Evolutionary conservation across 2,888 invertebrate species (phyloP).

Genomic region (Acleris literana): DNA sequence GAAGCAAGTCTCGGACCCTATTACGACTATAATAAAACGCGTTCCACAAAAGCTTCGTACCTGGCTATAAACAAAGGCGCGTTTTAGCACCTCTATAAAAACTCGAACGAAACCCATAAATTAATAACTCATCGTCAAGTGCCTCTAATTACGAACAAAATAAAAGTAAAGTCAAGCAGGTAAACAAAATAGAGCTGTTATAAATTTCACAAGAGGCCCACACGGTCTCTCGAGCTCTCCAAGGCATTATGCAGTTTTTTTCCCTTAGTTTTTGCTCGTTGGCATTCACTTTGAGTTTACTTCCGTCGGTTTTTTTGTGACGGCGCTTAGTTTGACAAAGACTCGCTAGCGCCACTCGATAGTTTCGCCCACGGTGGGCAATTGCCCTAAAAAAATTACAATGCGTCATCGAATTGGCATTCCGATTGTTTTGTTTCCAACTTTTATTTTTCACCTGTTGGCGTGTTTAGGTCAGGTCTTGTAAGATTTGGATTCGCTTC

Average conservation of each 20-base stretch:
- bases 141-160: constrained; percentile 79
- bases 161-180: constrained; percentile 75
- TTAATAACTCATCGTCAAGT: constrained; percentile 82
- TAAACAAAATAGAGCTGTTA: constrained; percentile 83
- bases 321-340: constrained; percentile 78
- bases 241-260: constrained; percentile 80
- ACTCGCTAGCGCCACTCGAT: constrained; percentile 60
- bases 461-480: not conserved
- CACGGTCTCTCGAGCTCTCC: constrained; percentile 65
- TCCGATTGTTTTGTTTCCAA: constrained; percentile 22
- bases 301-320: constrained; percentile 78
- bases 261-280: constrained; percentile 69
- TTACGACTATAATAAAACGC: constrained; percentile 25
- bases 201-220: constrained; percentile 80
- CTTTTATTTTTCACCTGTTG: constrained; percentile 4
- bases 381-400: constrained; percentile 41
- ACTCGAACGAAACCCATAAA: constrained; percentile 76
- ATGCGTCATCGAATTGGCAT: constrained; percentile 52
- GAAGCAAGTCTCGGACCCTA: not conserved
- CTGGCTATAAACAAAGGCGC: constrained; percentile 43
- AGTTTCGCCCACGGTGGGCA: constrained; percentile 21
- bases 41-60: constrained; percentile 19
- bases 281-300: constrained; percentile 79
- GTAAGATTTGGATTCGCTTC: not conserved
- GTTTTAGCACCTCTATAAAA: constrained; percentile 81